Conservation (phyloP, 2,797 vertebrate species). For the Tarsius wallacei region DNA sequence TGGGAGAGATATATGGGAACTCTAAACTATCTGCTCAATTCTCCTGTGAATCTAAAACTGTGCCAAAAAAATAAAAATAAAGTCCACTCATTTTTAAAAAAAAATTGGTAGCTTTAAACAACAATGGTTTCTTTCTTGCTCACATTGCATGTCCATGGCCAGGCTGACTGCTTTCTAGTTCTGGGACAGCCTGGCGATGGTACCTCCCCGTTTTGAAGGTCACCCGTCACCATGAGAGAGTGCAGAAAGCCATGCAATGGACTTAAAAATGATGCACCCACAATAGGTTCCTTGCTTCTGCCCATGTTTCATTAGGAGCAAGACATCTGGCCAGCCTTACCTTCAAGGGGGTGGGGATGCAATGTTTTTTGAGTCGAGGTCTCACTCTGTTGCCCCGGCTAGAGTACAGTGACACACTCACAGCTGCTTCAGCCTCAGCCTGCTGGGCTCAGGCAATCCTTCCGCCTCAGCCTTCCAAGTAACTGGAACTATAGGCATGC, state of each 20-base stretch:
- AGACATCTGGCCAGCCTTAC: background rate
- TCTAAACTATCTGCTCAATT: background rate
- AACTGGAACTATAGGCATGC: no score
- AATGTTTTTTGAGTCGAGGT: no score
- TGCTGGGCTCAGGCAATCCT: no score
- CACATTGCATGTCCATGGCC: background rate
- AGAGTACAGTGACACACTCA: no score
- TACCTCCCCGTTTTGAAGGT: background rate
- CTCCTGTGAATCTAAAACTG: slow-evolving; percentile 10
- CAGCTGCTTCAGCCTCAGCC: no score
- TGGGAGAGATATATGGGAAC: background rate
- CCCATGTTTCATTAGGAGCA: background rate
- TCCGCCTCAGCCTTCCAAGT: no score
- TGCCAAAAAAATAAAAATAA: background rate
- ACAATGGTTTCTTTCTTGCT: background rate
- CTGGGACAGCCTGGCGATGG: background rate
- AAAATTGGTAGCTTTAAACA: background rate
- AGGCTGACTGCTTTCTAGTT: background rate
- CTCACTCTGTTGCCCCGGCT: no score
- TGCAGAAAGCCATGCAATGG: background rate
- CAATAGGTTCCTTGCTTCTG: background rate
- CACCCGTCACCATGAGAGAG: background rate
- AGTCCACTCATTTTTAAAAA: background rate
- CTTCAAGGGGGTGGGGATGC: background rate
- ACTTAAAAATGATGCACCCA: background rate